Evolutionary conservation across 2,113 vertebrate genomes (phyloP).

Genomic region (Benthochromis sp.): DNA sequence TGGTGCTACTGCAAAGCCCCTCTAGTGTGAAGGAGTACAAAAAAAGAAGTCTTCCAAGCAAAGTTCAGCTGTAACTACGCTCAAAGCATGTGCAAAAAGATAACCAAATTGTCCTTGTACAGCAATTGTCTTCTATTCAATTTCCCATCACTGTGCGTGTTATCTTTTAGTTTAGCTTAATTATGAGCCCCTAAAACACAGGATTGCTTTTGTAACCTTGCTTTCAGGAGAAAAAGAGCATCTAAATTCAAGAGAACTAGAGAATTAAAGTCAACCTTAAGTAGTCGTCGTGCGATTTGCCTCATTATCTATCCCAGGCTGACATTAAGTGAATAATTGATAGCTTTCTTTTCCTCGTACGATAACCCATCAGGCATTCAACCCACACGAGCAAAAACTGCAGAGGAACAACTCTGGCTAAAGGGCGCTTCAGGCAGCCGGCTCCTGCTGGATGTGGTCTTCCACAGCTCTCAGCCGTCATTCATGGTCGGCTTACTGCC

Average conservation of each 20-base stretch:
- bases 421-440: conserved; percentile 14
- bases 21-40: background rate
- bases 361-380: conserved; percentile 25
- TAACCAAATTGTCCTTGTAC: conserved; percentile 13
- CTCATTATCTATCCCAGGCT: conserved; percentile 2
- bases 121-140: conserved; percentile 1
- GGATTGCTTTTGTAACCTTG: background rate
- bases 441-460: conserved; percentile 21
- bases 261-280: conserved; percentile 24
- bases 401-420: background rate
- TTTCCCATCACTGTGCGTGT: background rate
- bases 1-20: background rate
- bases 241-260: background rate
- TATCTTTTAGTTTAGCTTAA: conserved; percentile 27
- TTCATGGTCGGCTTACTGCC: conserved; percentile 32
- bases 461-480: conserved; percentile 29
- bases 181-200: background rate
- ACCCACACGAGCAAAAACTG: conserved; percentile 8
- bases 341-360: background rate
- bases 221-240: background rate
- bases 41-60: background rate
- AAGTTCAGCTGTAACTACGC: background rate
- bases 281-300: background rate
- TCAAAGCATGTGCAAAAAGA: conserved; percentile 19
- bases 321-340: conserved; percentile 32